phyloP scores from a whole-genome alignment of 2,797 vertebrate genomes.

The Leontocebus nigricollis region DNA sequence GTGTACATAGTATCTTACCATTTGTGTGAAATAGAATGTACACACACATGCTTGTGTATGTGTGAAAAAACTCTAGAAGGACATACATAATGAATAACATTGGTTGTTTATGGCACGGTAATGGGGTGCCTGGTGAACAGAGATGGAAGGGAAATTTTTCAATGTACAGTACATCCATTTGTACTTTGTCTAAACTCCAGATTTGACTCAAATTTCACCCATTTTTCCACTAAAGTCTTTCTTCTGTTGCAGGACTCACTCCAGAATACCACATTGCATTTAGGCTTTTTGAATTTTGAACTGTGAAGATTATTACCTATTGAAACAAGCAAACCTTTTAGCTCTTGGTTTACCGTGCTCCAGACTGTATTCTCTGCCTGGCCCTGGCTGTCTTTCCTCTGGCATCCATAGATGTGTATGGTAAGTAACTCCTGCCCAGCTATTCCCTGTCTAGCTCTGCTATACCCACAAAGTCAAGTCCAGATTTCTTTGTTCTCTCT shows the following conservation, averaged over 20 bases:
- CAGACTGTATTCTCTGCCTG: background rate
- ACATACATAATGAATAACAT: background rate
- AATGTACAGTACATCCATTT: background rate
- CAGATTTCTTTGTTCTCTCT: background rate
- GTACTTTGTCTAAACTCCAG: background rate
- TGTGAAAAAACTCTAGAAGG: background rate
- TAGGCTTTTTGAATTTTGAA: background rate
- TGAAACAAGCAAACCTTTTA: background rate
- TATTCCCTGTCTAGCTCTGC: background rate
- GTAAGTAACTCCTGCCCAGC: background rate
- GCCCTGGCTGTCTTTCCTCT: background rate
- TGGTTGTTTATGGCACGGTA: background rate
- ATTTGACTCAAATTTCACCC: background rate
- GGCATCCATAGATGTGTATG: background rate
- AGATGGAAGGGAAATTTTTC: background rate
- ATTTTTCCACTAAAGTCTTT: background rate
- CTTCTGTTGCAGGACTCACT: background rate
- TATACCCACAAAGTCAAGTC: background rate
- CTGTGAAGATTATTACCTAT: background rate
- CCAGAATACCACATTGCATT: background rate
- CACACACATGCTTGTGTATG: background rate
- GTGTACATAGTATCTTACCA: background rate
- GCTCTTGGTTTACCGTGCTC: background rate
- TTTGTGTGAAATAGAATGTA: conserved; percentile 4
- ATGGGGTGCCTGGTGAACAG: background rate